Conservation (phyloP, 1,140 invertebrate genomes). For the Apis cerana region DNA sequence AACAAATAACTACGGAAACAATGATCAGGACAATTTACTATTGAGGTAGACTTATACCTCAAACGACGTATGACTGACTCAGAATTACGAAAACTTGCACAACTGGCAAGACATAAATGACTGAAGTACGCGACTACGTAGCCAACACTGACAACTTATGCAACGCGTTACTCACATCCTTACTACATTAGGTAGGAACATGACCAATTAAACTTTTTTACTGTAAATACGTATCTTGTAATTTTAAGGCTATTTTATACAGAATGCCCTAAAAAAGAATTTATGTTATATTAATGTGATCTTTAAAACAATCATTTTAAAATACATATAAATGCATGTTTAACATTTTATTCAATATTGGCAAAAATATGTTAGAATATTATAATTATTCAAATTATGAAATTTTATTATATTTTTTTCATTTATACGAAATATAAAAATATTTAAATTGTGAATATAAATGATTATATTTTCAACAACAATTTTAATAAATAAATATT, state of each 20-base stretch:
- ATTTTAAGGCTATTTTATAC: conserved; percentile 78
- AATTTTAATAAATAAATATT: conserved; percentile 9
- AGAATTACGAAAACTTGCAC: conserved; percentile 69
- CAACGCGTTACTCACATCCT: conserved; percentile 73
- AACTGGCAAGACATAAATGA: conserved; percentile 73
- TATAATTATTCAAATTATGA: not conserved
- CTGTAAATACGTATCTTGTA: conserved; percentile 80
- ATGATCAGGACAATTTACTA: conserved; percentile 58
- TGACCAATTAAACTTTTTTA: conserved; percentile 80
- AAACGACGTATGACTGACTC: conserved; percentile 75
- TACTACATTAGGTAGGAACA: conserved; percentile 76
- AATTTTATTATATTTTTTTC: not conserved
- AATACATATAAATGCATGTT: not conserved
- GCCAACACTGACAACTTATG: conserved; percentile 75
- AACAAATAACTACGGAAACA: conserved; percentile 60
- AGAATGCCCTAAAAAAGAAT: conserved; percentile 70
- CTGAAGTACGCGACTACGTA: conserved; percentile 76
- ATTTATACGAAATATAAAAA: not conserved
- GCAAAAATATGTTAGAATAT: not conserved
- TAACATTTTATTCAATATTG: conserved; percentile 4
- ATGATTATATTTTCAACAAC: not conserved
- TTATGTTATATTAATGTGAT: conserved; percentile 29
- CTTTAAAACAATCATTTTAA: not conserved
- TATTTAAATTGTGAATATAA: not conserved
- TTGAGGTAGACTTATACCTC: conserved; percentile 66